Conservation (phyloP, 2,888 invertebrate genomes). For the Andrena chrysosceles region DNA sequence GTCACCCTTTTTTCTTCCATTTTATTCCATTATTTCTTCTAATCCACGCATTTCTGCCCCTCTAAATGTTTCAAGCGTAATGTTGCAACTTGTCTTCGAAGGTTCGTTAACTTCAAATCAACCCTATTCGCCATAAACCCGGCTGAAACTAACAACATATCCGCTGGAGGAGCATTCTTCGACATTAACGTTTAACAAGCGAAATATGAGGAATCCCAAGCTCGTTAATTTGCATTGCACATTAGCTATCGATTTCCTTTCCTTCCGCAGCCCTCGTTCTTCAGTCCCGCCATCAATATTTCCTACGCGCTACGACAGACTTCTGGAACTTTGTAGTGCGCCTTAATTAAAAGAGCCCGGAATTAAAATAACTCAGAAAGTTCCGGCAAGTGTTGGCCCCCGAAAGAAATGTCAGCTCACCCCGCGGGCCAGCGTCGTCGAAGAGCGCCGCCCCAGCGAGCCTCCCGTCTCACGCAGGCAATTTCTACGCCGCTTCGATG, state of each 20-base stretch:
- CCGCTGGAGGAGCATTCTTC: background rate
- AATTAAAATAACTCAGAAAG: background rate
- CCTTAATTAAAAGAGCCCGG: background rate
- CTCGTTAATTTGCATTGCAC: conserved; percentile 36
- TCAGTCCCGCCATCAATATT: too few species aligned
- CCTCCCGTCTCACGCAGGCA: conserved; percentile 3
- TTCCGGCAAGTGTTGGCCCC: background rate
- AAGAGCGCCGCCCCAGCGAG: conserved; percentile 15
- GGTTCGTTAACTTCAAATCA: too few species aligned
- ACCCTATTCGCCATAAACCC: too few species aligned
- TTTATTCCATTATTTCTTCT: background rate
- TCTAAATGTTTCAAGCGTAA: too few species aligned
- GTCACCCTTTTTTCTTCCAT: too few species aligned
- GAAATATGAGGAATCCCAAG: conserved; percentile 28
- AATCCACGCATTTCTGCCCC: background rate
- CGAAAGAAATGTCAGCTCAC: background rate
- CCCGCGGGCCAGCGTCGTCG: background rate
- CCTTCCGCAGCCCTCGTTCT: too few species aligned
- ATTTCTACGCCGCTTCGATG: conserved; percentile 23
- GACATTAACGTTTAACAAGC: conserved; percentile 36
- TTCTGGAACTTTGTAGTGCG: too few species aligned
- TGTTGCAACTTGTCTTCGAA: too few species aligned
- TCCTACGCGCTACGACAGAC: too few species aligned
- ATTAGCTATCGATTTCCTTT: conserved; percentile 35
- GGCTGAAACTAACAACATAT: background rate